Conservation (phyloP, 2,113 vertebrate species). For the Aepyceros melampus region DNA sequence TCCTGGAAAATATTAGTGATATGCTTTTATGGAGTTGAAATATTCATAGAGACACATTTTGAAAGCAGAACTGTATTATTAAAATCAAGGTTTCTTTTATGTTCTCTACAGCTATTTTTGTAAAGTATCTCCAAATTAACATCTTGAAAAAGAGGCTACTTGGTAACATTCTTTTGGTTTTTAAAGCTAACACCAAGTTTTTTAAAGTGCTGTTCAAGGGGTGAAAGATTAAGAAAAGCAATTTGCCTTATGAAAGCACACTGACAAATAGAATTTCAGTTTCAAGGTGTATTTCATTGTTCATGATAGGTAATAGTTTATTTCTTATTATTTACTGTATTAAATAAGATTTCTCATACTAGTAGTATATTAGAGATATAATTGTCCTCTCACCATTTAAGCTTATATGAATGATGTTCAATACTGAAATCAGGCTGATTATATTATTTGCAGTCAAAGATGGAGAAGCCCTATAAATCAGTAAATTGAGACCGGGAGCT, state of each 20-base stretch:
- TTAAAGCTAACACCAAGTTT: not conserved
- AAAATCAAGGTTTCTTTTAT: not conserved
- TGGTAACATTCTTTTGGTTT: not conserved
- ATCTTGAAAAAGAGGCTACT: not conserved
- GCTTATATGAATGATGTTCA: not conserved
- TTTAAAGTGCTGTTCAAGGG: not conserved
- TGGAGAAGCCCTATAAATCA: not conserved
- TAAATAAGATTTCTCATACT: not conserved
- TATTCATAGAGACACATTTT: not conserved
- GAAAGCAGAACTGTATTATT: not conserved
- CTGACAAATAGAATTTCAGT: not conserved
- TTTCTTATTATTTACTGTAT: not conserved
- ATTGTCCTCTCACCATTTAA: not conserved
- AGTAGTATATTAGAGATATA: not conserved
- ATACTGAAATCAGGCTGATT: not conserved
- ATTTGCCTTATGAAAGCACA: not conserved
- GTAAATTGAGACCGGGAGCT: accelerated
- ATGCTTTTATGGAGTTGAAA: not conserved
- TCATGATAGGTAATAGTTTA: not conserved
- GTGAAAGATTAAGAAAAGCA: not conserved
- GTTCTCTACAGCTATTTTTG: not conserved
- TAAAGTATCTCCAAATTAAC: not conserved
- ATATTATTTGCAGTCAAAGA: not conserved
- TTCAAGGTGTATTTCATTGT: not conserved
- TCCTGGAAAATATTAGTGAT: not conserved